Conservation (phyloP, 92 coral and sea anemone genomes). For the Porites cylindrica region DNA sequence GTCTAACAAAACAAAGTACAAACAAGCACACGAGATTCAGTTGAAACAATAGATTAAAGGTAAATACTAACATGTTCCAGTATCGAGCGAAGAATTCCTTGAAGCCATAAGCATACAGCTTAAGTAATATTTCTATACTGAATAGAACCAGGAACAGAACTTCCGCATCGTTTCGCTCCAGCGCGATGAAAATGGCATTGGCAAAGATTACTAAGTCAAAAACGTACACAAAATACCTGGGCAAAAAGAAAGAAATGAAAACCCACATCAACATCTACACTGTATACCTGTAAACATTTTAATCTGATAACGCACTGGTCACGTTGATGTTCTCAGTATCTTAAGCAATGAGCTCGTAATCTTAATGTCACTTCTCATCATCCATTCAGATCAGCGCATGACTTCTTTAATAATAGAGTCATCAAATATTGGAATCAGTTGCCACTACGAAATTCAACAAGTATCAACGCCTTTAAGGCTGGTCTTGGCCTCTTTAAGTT, state of each 20-base stretch:
- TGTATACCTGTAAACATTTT: too few species aligned
- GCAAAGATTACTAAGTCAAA: slow-evolving; percentile 95
- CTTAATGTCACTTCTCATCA: too few species aligned
- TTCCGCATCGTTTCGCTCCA: slow-evolving; percentile 84
- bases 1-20: neutral
- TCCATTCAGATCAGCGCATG: rapidly evolving
- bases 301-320: too few species aligned
- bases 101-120: slow-evolving; percentile 89
- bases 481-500: too few species aligned
- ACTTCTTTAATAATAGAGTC: rapidly evolving
- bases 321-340: too few species aligned
- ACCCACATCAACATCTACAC: too few species aligned
- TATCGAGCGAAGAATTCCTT: slow-evolving; percentile 85
- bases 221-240: slow-evolving; percentile 90
- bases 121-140: slow-evolving; percentile 88
- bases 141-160: slow-evolving; percentile 84
- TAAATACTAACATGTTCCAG: slow-evolving; percentile 89
- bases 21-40: neutral
- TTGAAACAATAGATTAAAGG: neutral
- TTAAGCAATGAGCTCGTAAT: too few species aligned
- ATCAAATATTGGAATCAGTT: too few species aligned
- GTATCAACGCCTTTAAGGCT: too few species aligned
- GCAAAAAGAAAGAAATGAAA: neutral
- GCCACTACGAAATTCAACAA: too few species aligned
- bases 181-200: slow-evolving; percentile 93